Evolutionary conservation across 1,140 invertebrate species (phyloP).

Genomic region (Micrasema minimum): DNA sequence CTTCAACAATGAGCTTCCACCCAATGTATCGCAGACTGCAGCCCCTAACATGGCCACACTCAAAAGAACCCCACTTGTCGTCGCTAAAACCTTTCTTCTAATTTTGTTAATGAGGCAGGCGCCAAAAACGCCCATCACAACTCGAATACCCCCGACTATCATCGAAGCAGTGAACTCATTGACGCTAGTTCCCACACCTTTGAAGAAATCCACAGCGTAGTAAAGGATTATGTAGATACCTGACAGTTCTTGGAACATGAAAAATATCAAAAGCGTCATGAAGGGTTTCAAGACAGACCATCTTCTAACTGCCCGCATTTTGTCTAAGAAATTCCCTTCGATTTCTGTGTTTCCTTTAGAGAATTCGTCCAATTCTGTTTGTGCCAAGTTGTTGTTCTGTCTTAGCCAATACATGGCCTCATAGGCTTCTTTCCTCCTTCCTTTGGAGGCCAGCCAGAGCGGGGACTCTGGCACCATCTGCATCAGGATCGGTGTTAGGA

Average conservation of each 20-base stretch:
- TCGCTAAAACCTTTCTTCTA: constrained; percentile 74
- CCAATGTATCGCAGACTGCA: constrained; percentile 64
- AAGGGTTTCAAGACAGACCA: constrained; percentile 72
- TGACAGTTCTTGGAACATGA: constrained; percentile 76
- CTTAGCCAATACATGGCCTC: constrained; percentile 69
- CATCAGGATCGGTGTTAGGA: constrained; percentile 70
- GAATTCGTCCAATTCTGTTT: constrained; percentile 70
- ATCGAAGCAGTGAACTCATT: constrained; percentile 79
- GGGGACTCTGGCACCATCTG: constrained; percentile 78
- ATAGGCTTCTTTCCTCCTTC: constrained; percentile 68
- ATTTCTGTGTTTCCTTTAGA: constrained; percentile 62
- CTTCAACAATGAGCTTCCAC: constrained; percentile 68
- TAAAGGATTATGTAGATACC: constrained; percentile 83
- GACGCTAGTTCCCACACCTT: constrained; percentile 73
- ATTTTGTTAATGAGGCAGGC: constrained; percentile 77
- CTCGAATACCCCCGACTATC: constrained; percentile 75
- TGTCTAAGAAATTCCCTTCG: constrained; percentile 59
- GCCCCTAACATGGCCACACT: constrained; percentile 71
- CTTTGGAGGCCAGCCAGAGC: constrained; percentile 69
- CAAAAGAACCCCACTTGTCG: constrained; percentile 73
- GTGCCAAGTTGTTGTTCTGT: constrained; percentile 67
- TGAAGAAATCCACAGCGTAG: constrained; percentile 78
- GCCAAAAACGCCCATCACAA: constrained; percentile 75
- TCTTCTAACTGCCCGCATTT: constrained; percentile 56
- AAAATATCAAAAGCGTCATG: constrained; percentile 71